phyloP scores from a whole-genome alignment of 2,888 invertebrate species.

The Melinopterus prodromus region DNA sequence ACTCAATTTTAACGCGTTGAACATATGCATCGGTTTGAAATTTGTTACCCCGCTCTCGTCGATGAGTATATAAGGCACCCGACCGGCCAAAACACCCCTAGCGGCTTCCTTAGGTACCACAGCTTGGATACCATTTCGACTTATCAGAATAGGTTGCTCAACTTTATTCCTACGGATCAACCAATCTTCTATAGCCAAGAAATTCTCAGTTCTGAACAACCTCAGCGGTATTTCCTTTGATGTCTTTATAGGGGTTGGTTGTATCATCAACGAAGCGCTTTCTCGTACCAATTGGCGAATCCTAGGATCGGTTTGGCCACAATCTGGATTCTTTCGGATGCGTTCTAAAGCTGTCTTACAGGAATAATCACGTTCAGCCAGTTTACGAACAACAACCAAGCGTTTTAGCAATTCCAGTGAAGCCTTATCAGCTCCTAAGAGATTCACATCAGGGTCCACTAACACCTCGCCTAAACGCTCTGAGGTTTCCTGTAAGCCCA shows the following conservation, averaged over 20 bases:
- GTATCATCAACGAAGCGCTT: conserved; percentile 69
- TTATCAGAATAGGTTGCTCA: conserved; percentile 72
- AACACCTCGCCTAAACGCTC: conserved; percentile 60
- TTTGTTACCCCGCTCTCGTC: conserved; percentile 80
- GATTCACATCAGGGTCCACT: conserved; percentile 64
- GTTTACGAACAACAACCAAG: conserved; percentile 74
- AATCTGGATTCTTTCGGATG: conserved; percentile 71
- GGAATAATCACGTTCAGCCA: conserved; percentile 73
- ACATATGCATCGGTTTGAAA: conserved; percentile 79
- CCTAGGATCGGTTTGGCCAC: conserved; percentile 74
- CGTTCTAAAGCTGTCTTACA: conserved; percentile 69
- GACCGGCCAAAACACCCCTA: conserved; percentile 75
- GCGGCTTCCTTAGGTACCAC: conserved; percentile 81
- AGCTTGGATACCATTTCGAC: conserved; percentile 77
- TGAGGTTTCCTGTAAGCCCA: conserved; percentile 72
- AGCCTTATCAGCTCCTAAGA: conserved; percentile 66
- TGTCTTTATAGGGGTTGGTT: conserved; percentile 64
- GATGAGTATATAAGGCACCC: conserved; percentile 78
- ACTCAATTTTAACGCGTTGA: conserved; percentile 68
- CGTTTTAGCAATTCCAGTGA: conserved; percentile 74
- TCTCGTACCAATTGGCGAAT: conserved; percentile 76
- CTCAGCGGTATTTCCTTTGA: conserved; percentile 77
- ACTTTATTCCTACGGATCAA: conserved; percentile 67
- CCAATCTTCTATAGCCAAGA: conserved; percentile 80
- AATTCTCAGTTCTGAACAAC: conserved; percentile 73